Conservation (phyloP, 2,888 invertebrate species). For the Reticulitermes lucifugus region DNA sequence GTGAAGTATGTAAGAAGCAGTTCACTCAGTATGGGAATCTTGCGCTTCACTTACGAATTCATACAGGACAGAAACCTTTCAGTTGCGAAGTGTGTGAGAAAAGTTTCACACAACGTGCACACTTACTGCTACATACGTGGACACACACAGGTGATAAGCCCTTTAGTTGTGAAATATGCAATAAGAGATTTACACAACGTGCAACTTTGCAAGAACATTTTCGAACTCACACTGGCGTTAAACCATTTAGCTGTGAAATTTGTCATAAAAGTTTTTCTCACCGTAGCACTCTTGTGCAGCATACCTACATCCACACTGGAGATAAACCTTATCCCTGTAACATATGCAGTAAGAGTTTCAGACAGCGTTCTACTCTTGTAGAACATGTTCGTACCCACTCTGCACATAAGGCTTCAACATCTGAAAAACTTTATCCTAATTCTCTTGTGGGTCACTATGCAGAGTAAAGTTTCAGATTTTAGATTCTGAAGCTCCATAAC, state of each 20-base stretch:
- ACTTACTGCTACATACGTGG: neutral
- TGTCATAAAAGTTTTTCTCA: constrained; percentile 13
- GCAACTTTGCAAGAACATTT: neutral
- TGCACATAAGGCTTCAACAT: neutral
- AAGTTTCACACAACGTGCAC: neutral
- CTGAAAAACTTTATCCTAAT: too few species aligned
- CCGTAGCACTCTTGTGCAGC: neutral
- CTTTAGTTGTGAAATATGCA: constrained; percentile 23
- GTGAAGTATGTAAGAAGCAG: constrained; percentile 7
- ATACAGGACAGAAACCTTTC: constrained; percentile 1
- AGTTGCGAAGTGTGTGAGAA: constrained; percentile 13
- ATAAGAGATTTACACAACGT: neutral
- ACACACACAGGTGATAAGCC: constrained; percentile 8
- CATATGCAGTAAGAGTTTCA: constrained; percentile 13
- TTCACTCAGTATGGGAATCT: neutral
- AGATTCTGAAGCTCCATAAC: too few species aligned
- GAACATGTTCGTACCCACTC: neutral
- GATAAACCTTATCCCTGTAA: constrained; percentile 6
- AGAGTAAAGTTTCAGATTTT: too few species aligned
- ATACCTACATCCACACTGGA: constrained; percentile 11
- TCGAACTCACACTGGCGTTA: neutral
- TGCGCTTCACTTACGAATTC: neutral
- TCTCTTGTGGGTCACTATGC: too few species aligned
- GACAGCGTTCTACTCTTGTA: neutral
- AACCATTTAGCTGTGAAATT: neutral